Conservation (phyloP, 2,888 invertebrate species). For the Steinernema hermaphroditum region DNA sequence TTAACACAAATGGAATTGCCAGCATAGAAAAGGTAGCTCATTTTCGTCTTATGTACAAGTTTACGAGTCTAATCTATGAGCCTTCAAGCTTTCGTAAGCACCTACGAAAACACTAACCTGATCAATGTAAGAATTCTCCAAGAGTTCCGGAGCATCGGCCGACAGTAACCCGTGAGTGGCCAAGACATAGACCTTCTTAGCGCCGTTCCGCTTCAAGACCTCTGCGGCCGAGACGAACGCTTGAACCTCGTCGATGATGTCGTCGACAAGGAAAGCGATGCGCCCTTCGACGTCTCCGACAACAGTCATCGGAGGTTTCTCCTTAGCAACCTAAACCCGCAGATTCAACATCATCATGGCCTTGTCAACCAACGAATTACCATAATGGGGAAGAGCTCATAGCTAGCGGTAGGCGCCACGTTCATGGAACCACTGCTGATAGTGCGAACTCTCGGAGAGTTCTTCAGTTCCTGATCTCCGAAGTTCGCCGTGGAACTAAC, state of each 20-base stretch:
- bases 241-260: constrained; percentile 39
- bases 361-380: not conserved
- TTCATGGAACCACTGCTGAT: not conserved
- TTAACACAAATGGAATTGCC: no score
- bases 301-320: constrained; percentile 95
- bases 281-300: constrained; percentile 96
- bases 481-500: not conserved
- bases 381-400: constrained; percentile 25
- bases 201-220: constrained; percentile 90
- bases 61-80: no score
- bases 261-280: constrained; percentile 93
- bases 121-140: constrained; percentile 93
- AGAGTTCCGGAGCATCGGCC: constrained; percentile 89
- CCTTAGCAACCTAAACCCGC: constrained; percentile 75
- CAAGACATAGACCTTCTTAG: constrained; percentile 93
- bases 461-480: not conserved
- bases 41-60: no score
- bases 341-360: not conserved
- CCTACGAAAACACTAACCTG: constrained; percentile 74
- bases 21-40: no score
- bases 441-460: not conserved
- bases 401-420: not conserved
- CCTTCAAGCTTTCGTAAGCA: no score
- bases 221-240: constrained; percentile 67
- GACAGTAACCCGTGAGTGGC: constrained; percentile 94